phyloP scores from a whole-genome alignment of 2,888 invertebrate genomes.

The Linyphia triangularis region DNA sequence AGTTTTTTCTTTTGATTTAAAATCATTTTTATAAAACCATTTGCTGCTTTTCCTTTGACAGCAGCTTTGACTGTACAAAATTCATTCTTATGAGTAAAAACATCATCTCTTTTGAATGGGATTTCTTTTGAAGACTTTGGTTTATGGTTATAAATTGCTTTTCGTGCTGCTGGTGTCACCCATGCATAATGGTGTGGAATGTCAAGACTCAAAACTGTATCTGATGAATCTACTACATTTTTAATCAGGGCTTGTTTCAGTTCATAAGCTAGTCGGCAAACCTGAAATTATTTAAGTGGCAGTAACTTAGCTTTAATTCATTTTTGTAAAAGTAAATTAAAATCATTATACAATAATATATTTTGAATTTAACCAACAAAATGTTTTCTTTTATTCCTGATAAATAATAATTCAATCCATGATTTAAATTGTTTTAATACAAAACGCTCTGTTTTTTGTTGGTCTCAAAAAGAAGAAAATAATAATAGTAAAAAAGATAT shows the following conservation, averaged over 20 bases:
- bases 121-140: conserved; percentile 56
- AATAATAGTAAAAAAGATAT: no score
- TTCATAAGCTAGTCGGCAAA: conserved; percentile 63
- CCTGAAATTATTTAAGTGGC: conserved; percentile 8
- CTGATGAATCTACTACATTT: conserved; percentile 22
- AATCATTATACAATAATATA: no score
- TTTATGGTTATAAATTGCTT: conserved; percentile 51
- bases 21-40: conserved; percentile 52
- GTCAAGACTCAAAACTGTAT: conserved; percentile 42
- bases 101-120: conserved; percentile 34
- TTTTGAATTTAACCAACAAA: no score
- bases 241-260: conserved; percentile 24
- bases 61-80: conserved; percentile 51
- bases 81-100: conserved; percentile 50
- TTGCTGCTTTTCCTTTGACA: conserved; percentile 33
- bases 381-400: no score
- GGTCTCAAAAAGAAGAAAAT: no score
- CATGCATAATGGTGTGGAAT: conserved; percentile 67
- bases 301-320: no score
- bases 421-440: no score
- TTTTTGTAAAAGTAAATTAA: no score
- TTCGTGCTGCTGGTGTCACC: conserved; percentile 40
- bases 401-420: no score
- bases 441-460: no score
- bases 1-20: conserved; percentile 18